phyloP scores from a whole-genome alignment of 2,113 vertebrate species.

The Saimiri boliviensis region DNA sequence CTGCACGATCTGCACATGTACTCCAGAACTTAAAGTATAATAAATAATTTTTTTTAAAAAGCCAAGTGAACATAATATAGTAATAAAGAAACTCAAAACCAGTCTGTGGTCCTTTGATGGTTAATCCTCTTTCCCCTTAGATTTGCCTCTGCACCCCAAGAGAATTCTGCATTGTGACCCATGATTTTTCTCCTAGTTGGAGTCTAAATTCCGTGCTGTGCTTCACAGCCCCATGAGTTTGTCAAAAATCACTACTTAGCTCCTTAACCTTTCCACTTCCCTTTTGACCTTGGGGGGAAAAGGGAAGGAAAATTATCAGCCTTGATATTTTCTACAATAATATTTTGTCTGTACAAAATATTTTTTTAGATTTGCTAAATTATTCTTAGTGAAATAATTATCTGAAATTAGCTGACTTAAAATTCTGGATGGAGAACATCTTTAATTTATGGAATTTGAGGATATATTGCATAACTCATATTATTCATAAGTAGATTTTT shows the following conservation, averaged over 20 bases:
- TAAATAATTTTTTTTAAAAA: not conserved
- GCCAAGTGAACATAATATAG: not conserved
- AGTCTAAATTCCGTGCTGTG: not conserved
- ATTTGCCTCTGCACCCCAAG: not conserved
- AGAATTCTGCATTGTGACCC: not conserved
- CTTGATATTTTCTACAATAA: not conserved
- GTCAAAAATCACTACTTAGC: not conserved
- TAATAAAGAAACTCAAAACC: not conserved
- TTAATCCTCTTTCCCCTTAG: not conserved
- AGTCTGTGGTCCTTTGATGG: not conserved
- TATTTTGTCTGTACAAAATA: not conserved
- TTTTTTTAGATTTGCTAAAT: not conserved
- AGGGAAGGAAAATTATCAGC: not conserved
- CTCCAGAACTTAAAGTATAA: no score
- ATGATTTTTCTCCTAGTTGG: not conserved
- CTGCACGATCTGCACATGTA: no score
- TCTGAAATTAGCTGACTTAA: not conserved
- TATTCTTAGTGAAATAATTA: not conserved
- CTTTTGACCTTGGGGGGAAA: not conserved
- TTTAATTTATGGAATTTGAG: not conserved
- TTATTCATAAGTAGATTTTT: not conserved
- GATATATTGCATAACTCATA: not conserved
- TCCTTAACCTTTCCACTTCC: not conserved
- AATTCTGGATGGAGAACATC: not conserved
- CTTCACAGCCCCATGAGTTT: not conserved